A percentile compares a stretch with the other conserved stretches of the same genome.
Evolutionary conservation across 2,797 vertebrate genomes (phyloP).

Genomic region (Sebastes itinus): DNA sequence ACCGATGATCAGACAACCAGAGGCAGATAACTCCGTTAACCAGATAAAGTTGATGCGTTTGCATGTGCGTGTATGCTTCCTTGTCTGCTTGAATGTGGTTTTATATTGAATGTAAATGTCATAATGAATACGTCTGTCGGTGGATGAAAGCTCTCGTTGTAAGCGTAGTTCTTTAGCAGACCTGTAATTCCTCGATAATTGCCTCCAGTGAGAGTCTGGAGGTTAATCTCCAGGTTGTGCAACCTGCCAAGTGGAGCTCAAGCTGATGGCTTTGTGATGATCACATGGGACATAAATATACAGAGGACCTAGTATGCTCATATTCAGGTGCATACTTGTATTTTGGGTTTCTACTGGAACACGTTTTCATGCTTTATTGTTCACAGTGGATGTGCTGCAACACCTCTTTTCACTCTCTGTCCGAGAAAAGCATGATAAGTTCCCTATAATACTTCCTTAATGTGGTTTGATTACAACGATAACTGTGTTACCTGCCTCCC

Average conservation of each 20-base stretch:
- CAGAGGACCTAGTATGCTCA: no score
- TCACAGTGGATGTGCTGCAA: no score
- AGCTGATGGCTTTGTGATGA: not conserved
- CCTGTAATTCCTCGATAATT: not conserved
- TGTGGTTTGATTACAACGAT: not conserved
- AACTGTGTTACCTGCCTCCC: not conserved
- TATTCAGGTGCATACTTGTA: no score
- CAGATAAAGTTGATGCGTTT: not conserved
- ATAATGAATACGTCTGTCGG: not conserved
- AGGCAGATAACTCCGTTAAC: not conserved
- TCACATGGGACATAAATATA: not conserved
- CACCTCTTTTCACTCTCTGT: no score
- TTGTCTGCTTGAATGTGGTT: not conserved
- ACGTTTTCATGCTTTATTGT: no score
- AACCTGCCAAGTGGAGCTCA: not conserved
- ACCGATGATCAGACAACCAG: not conserved
- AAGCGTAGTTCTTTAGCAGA: not conserved
- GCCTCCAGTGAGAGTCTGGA: conserved; percentile 2
- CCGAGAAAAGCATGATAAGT: no score
- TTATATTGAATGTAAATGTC: not conserved
- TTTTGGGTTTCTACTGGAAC: no score
- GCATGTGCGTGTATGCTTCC: not conserved
- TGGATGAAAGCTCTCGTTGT: not conserved
- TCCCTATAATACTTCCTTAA: not conserved
- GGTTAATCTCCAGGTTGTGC: not conserved